Evolutionary conservation across 2,113 vertebrate genomes (phyloP), one percentile per base, ranked within the genome.

Genomic region (Pimephales promelas): DNA sequence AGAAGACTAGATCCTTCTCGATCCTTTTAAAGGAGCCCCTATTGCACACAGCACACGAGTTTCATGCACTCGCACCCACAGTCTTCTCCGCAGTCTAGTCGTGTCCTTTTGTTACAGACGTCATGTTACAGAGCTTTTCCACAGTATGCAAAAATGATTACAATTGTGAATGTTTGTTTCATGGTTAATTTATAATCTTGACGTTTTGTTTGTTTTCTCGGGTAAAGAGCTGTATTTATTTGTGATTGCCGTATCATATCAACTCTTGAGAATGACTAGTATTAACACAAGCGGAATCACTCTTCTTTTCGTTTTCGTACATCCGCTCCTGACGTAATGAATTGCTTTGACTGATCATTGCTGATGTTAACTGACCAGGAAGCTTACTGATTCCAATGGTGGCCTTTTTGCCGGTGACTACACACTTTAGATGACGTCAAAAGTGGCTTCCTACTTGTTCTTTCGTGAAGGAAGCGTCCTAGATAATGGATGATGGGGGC

Each of bases 171-270:
- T 92, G 91, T 94, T 79, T 24, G 22, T 76, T 83, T 89, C 89
- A 86, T 85, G 92, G 88, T 94, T 95, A 92, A 94, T 94, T 95
- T 94, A 94, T 93, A 93, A 93, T 92, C 92, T 91, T 91, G 83
- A 89, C 92, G 82, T 89, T 86, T 76, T 54, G 74, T 89, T 86
- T 82, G 61, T 87, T 93, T 87, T 90, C 83, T 92, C 92, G 90
- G 87, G 91, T 90, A 89, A 93, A 84, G 89, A 90, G 89, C 81
- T 93, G 91, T 92, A 92, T 95, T 95, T 95, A 95, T 95, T 94
- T 94, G 92, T 91, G 88, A 84, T 88, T 88, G 88, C 89, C 88
- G 82, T 79, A 89, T 93, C 91, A 90, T 91, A 89, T 92, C 89
- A 89, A 81, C 87, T 70, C 83, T 83, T 47, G 86, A 90, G 88